Evolutionary conservation across 2,888 invertebrate species (phyloP).

Genomic region (Furcula furcula): DNA sequence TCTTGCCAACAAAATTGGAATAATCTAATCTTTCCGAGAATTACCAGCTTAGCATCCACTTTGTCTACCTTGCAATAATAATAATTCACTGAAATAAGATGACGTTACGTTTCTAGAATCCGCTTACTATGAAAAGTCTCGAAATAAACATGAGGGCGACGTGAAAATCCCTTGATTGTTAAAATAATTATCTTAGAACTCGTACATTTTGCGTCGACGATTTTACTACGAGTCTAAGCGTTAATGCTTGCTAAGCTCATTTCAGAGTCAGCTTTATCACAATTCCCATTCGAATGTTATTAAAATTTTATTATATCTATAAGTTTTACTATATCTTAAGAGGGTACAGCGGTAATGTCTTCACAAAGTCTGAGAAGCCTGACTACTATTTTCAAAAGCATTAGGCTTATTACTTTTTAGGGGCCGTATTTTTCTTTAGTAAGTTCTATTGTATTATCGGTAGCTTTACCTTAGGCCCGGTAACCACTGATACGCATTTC

Average conservation of each 20-base stretch:
- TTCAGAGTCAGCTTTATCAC: neutral
- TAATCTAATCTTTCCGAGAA: slow-evolving; percentile 53
- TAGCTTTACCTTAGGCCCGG: no score
- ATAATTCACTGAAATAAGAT: slow-evolving; percentile 31
- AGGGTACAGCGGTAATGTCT: no score
- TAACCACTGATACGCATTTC: no score
- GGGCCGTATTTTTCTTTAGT: no score
- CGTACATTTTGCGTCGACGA: neutral
- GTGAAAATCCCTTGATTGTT: slow-evolving; percentile 24
- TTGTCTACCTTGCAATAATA: slow-evolving; percentile 39
- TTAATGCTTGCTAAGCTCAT: neutral
- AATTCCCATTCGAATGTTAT: neutral
- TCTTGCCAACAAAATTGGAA: slow-evolving; percentile 49
- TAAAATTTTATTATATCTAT: slow-evolving; percentile 26
- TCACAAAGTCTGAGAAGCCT: no score
- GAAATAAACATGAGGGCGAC: slow-evolving; percentile 30
- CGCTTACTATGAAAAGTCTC: slow-evolving; percentile 15
- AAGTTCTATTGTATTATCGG: no score
- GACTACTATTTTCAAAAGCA: no score
- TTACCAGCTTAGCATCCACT: slow-evolving; percentile 45
- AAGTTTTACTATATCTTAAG: no score
- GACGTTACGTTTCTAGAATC: slow-evolving; percentile 21
- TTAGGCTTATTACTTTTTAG: no score
- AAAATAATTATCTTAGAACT: neutral
- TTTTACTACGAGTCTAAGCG: neutral